Conservation (phyloP, 2,113 vertebrate species). For the Eretmochelys imbricata region DNA sequence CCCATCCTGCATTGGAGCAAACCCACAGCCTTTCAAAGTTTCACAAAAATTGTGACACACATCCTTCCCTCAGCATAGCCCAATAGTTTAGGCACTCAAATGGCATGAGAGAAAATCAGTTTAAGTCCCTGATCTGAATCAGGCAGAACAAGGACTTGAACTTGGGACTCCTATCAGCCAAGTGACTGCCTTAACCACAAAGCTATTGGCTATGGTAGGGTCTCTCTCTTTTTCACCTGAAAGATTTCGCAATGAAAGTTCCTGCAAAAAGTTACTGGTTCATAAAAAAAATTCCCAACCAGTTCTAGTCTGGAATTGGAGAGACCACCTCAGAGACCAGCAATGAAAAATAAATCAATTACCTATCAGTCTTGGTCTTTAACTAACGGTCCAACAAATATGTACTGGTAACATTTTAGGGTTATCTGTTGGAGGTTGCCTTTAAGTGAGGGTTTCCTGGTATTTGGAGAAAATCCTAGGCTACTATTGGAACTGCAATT, state of each 20-base stretch:
- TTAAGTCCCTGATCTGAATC: background rate
- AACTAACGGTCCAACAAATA: background rate
- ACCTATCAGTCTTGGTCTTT: rapidly evolving
- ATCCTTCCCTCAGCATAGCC: background rate
- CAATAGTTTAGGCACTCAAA: background rate
- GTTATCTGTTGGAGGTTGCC: background rate
- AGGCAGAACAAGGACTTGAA: background rate
- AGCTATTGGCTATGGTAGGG: background rate
- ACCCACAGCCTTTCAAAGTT: background rate
- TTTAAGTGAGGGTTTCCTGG: background rate
- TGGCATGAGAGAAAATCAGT: background rate
- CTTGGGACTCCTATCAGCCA: background rate
- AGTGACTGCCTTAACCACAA: background rate
- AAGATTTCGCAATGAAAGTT: background rate
- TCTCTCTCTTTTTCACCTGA: background rate
- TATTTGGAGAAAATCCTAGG: background rate
- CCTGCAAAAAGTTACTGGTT: background rate
- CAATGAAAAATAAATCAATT: background rate
- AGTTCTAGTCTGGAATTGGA: background rate
- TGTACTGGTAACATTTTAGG: background rate
- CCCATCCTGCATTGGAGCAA: background rate
- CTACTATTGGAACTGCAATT: background rate
- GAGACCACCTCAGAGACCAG: background rate
- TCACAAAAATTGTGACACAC: background rate
- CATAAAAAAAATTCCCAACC: background rate